A percentile compares a stretch with the other conserved stretches of the same genome.
Evolutionary conservation across 2,113 vertebrate genomes (phyloP).

Genomic region (Ictalurus furcatus): DNA sequence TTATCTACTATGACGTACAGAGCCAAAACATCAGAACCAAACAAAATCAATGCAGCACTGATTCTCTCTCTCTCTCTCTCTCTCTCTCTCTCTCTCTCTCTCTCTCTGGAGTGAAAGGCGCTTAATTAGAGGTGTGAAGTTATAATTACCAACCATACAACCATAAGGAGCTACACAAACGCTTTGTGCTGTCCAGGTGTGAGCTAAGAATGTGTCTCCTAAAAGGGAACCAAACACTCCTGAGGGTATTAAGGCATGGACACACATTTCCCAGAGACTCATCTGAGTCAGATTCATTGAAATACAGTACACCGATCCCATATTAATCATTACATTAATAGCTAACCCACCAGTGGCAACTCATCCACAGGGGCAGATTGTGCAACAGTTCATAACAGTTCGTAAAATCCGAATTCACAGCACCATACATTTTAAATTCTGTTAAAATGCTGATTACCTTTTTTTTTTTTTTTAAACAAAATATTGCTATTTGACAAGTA

Average conservation of each 20-base stretch:
- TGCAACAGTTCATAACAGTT: not conserved
- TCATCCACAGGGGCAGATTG: not conserved
- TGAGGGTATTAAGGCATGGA: not conserved
- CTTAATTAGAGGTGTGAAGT: conserved; percentile 36
- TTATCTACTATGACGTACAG: not conserved
- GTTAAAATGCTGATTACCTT: too few relatives aligned
- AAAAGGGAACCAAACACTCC: not conserved
- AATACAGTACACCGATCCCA: not conserved
- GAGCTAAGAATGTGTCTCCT: not conserved
- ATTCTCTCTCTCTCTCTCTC: conserved; percentile 5
- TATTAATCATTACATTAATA: not conserved
- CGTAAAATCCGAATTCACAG: not conserved
- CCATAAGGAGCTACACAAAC: conserved; percentile 8
- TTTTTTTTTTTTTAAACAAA: too few relatives aligned
- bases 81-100: conserved; percentile 15
- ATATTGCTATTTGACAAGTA: not conserved
- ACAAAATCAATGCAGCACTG: not conserved
- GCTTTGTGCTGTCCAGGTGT: conserved; percentile 1
- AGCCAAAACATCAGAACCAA: not conserved
- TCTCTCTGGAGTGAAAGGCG: not conserved
- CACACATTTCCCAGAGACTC: not conserved
- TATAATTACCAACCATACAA: conserved; percentile 6
- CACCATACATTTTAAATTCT: not conserved
- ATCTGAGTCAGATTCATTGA: not conserved
- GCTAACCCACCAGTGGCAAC: not conserved